phyloP scores from a whole-genome alignment of 1,140 invertebrate genomes.

The Drosophila pseudoananassae region DNA sequence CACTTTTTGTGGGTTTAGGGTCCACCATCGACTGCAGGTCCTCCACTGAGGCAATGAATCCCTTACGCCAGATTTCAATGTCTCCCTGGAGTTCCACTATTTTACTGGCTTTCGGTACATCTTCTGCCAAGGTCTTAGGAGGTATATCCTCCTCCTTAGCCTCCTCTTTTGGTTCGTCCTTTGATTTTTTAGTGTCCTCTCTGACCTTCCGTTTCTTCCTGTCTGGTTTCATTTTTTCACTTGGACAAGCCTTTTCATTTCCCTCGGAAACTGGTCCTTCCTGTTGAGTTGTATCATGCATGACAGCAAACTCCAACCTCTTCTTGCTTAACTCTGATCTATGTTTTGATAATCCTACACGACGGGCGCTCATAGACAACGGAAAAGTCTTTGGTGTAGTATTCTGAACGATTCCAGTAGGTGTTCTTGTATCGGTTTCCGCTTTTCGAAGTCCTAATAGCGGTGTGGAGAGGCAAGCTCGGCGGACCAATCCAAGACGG shows the following conservation, averaged over 20 bases:
- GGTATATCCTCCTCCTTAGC: neutral
- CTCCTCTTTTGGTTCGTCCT: neutral
- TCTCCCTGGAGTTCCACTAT: slow-evolving; percentile 51
- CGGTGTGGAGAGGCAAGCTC: slow-evolving; percentile 16
- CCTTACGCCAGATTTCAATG: slow-evolving; percentile 59
- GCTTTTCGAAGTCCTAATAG: neutral
- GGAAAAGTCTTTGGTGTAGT: slow-evolving; percentile 42
- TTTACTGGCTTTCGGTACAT: slow-evolving; percentile 19
- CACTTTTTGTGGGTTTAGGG: slow-evolving; percentile 27
- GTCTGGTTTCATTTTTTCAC: neutral
- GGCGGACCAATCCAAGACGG: slow-evolving; percentile 19
- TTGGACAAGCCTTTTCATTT: neutral
- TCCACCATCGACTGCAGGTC: slow-evolving; percentile 52
- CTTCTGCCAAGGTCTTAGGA: neutral
- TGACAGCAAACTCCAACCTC: slow-evolving; percentile 45
- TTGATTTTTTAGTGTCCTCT: neutral
- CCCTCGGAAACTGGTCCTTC: neutral
- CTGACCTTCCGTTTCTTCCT: neutral
- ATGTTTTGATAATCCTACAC: slow-evolving; percentile 51
- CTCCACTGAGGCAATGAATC: slow-evolving; percentile 49
- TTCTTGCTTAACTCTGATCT: slow-evolving; percentile 59
- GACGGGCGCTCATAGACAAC: slow-evolving; percentile 33
- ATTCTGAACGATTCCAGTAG: neutral
- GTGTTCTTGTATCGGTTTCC: slow-evolving; percentile 6
- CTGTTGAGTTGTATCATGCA: neutral